Evolutionary conservation across 1,140 invertebrate genomes (phyloP).

Genomic region (Philopotamus ludificatus): DNA sequence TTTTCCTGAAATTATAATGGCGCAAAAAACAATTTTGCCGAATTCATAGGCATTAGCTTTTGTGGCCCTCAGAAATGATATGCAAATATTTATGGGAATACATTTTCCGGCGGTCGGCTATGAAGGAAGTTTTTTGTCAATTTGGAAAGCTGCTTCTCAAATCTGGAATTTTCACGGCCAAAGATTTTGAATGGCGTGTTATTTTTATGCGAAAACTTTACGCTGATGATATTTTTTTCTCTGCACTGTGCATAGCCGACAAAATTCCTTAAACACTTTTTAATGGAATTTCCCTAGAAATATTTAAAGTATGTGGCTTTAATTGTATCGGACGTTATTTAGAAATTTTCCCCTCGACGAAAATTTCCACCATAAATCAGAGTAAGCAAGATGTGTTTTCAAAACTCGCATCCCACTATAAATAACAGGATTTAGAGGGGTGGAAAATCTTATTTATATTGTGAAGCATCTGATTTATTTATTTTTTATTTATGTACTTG

Average conservation of each 20-base stretch:
- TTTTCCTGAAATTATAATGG: too few relatives aligned
- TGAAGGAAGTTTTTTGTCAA: not conserved
- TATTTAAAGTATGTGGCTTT: not conserved
- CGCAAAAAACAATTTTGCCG: not conserved
- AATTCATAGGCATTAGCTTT: not conserved
- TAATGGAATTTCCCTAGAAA: not conserved
- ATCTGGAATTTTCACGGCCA: not conserved
- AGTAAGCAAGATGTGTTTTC: not conserved
- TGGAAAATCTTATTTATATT: too few relatives aligned
- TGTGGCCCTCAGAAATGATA: not conserved
- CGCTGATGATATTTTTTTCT: not conserved
- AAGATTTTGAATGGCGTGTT: not conserved
- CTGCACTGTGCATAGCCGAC: too few relatives aligned
- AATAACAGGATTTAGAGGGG: too few relatives aligned
- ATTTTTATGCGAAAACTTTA: not conserved
- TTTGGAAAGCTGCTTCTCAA: not conserved
- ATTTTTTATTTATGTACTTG: too few relatives aligned
- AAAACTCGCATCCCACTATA: not conserved
- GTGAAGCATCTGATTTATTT: too few relatives aligned
- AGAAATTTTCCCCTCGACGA: not conserved
- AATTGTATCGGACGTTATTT: not conserved
- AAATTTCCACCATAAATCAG: conserved; percentile 1
- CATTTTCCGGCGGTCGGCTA: not conserved
- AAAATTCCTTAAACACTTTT: too few relatives aligned
- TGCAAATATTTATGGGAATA: not conserved